These are phyloP conservation scores for Leucozona laternaria DNA, from an alignment of 2,888 invertebrate genomes.

Conservation along the genomic window DNA sequence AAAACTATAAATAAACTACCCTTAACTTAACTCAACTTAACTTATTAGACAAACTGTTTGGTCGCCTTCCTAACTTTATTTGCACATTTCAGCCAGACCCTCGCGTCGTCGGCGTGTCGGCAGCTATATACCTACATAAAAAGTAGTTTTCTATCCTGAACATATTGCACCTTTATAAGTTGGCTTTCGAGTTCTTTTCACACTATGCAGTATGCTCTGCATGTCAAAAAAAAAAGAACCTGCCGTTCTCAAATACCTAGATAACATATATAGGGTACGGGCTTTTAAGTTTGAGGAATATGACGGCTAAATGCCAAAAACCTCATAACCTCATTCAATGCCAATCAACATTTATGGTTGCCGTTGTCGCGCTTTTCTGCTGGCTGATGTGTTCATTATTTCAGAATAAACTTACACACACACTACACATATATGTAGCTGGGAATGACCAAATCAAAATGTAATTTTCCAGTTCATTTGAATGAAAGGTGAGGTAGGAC, in stretches of 20 bases:
- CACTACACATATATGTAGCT: no score
- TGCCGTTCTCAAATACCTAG: no score
- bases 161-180: neutral
- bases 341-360: slow-evolving; percentile 46
- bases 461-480: slow-evolving; percentile 68
- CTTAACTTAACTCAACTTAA: neutral
- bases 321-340: slow-evolving; percentile 64
- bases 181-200: neutral
- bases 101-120: neutral
- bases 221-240: neutral
- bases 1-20: slow-evolving; percentile 5
- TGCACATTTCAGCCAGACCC: neutral
- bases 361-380: neutral
- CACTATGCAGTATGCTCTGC: no score
- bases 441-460: slow-evolving; percentile 53
- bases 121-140: neutral
- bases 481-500: slow-evolving; percentile 33
- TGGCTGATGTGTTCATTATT: slow-evolving; percentile 58
- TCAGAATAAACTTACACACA: slow-evolving; percentile 32
- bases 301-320: slow-evolving; percentile 42
- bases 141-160: neutral
- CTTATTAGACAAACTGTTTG: slow-evolving; percentile 10
- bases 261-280: neutral
- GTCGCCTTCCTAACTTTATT: slow-evolving; percentile 11
- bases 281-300: slow-evolving; percentile 4